Conservation (phyloP, 2,888 invertebrate genomes). For the Amblyjoppa proteus region DNA sequence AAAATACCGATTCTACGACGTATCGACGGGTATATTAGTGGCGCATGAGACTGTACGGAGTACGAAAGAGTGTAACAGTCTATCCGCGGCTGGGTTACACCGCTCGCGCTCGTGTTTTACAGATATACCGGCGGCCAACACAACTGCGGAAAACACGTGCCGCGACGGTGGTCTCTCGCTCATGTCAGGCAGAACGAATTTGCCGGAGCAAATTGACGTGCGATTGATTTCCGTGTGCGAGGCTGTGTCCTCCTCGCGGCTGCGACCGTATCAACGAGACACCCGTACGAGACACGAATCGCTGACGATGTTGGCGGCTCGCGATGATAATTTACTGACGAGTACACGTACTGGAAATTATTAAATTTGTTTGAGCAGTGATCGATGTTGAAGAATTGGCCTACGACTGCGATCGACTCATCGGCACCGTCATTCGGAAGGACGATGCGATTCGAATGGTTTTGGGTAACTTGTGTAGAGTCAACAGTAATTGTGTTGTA, state of each 20-base stretch:
- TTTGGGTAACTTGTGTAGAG: too few relatives aligned
- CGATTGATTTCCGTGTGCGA: conserved; percentile 67
- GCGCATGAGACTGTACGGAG: conserved; percentile 45
- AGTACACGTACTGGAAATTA: not conserved
- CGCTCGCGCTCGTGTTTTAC: not conserved
- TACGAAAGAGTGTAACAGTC: not conserved
- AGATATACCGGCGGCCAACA: not conserved
- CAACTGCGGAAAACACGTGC: conserved; percentile 32
- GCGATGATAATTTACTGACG: not conserved
- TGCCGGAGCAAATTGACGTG: conserved; percentile 63
- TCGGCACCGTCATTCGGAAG: too few relatives aligned
- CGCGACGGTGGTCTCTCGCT: conserved; percentile 44
- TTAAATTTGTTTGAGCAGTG: too few relatives aligned
- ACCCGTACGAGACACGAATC: not conserved
- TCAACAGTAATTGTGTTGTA: too few relatives aligned
- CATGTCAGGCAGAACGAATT: conserved; percentile 57
- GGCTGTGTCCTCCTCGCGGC: conserved; percentile 5
- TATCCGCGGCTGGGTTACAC: conserved; percentile 4
- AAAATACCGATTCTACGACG: conserved; percentile 72
- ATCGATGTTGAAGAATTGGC: too few relatives aligned
- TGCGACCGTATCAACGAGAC: not conserved
- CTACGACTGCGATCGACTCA: too few relatives aligned
- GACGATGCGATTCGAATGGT: not conserved
- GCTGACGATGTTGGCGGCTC: not conserved
- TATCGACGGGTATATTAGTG: conserved; percentile 65